phyloP scores from a whole-genome alignment of 2,888 invertebrate species.

The Eumerus sabulonum region DNA sequence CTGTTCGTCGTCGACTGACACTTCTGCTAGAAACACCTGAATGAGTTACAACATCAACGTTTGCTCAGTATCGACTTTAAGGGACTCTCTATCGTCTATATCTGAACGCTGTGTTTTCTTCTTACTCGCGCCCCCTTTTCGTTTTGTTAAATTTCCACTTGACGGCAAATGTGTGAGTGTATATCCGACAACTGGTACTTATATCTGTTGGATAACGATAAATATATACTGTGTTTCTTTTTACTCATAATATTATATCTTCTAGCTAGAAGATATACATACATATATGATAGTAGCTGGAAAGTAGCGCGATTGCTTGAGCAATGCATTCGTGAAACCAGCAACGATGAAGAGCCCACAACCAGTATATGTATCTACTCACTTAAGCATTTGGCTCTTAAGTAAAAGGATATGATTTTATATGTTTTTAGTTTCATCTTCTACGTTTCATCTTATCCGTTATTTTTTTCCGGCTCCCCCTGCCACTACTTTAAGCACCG shows the following conservation, averaged over 20 bases:
- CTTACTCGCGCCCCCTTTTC: too few species aligned
- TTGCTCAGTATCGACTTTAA: slow-evolving; percentile 5
- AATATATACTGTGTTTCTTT: too few species aligned
- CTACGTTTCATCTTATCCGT: not conserved
- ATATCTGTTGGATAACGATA: too few species aligned
- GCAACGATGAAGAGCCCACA: slow-evolving; percentile 14
- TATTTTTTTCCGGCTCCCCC: not conserved
- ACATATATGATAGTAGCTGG: not conserved
- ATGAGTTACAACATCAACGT: slow-evolving; percentile 39
- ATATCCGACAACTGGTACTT: too few species aligned
- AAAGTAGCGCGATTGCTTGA: too few species aligned
- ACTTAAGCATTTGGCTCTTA: slow-evolving; percentile 37
- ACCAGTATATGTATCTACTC: slow-evolving; percentile 13
- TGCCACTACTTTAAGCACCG: not conserved
- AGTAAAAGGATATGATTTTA: slow-evolving; percentile 58
- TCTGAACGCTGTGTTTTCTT: too few species aligned
- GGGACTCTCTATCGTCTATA: not conserved
- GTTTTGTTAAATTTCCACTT: not conserved
- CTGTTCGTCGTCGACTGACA: slow-evolving; percentile 41
- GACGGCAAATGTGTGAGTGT: not conserved
- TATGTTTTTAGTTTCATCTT: slow-evolving; percentile 15
- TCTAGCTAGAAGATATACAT: not conserved
- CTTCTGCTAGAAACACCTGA: slow-evolving; percentile 28
- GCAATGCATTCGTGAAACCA: not conserved
- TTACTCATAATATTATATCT: not conserved